A percentile compares a stretch with the other conserved stretches of the same genome.
Evolutionary conservation across 2,113 vertebrate genomes (phyloP).

Genomic region (Sakesphorus luctuosus): DNA sequence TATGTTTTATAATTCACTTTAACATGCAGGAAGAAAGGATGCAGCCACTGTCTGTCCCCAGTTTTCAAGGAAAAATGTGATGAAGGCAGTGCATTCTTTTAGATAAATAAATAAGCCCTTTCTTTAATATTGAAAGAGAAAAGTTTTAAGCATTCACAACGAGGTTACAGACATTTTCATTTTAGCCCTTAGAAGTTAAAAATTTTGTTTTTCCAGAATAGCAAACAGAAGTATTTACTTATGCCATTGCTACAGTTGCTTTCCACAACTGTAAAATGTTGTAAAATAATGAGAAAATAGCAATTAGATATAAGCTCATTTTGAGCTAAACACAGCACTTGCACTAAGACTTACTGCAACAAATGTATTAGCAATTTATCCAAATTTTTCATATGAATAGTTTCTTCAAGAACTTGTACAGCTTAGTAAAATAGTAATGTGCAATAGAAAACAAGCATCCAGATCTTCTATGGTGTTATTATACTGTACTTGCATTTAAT

Average conservation of each 20-base stretch:
- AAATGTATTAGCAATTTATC: neutral
- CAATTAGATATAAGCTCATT: neutral
- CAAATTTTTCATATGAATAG: neutral
- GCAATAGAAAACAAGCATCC: neutral
- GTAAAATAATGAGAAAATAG: neutral
- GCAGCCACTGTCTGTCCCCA: fast-evolving
- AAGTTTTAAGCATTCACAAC: neutral
- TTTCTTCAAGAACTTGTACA: neutral
- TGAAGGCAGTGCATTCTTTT: neutral
- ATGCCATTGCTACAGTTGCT: neutral
- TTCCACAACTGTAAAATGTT: neutral
- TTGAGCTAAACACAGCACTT: neutral
- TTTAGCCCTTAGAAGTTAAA: neutral
- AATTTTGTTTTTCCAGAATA: neutral
- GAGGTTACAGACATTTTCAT: neutral
- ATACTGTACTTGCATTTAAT: neutral
- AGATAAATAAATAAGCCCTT: neutral
- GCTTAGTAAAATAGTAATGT: neutral
- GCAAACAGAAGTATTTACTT: neutral
- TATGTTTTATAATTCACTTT: neutral
- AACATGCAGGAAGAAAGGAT: neutral
- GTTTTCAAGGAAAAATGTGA: neutral
- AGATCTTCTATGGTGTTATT: neutral
- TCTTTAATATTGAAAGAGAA: neutral
- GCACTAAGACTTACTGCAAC: neutral